A percentile compares a stretch with the other conserved stretches of the same genome.
phyloP scores from a whole-genome alignment of 2,888 invertebrate species.

The Odontomyia ornata region DNA sequence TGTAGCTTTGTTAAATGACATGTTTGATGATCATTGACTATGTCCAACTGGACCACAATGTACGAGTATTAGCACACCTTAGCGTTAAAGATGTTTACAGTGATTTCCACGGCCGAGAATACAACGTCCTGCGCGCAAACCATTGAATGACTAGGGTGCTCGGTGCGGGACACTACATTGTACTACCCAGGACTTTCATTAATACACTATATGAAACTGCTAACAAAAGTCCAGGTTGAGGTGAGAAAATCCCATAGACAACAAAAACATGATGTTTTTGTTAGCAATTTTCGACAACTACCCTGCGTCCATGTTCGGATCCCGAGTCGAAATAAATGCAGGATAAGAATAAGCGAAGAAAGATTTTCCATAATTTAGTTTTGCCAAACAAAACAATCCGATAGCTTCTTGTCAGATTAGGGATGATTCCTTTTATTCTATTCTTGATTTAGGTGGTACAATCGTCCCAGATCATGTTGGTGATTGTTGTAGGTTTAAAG shows the following conservation, averaged over 20 bases:
- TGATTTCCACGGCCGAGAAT: neutral
- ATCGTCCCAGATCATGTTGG: too few relatives aligned
- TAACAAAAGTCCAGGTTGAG: too few relatives aligned
- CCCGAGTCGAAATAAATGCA: too few relatives aligned
- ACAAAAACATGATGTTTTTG: too few relatives aligned
- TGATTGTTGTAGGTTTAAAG: too few relatives aligned
- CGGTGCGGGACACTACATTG: too few relatives aligned
- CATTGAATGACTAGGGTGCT: too few relatives aligned
- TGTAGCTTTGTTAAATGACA: neutral
- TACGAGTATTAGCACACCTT: conserved; percentile 12
- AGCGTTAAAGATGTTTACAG: neutral
- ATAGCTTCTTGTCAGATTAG: conserved; percentile 5
- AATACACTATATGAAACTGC: too few relatives aligned
- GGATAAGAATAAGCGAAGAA: neutral
- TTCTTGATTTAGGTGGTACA: too few relatives aligned
- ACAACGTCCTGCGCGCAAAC: too few relatives aligned
- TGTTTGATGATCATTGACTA: neutral
- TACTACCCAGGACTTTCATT: too few relatives aligned
- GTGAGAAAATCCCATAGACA: too few relatives aligned
- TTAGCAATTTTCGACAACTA: neutral
- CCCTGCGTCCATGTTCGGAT: neutral
- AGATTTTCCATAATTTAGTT: conserved; percentile 8
- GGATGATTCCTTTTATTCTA: conserved; percentile 18
- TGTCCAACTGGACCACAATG: conserved; percentile 6
- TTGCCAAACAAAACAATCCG: neutral